Conservation (phyloP, 1,140 invertebrate species). For the Drosophila obscura region DNA sequence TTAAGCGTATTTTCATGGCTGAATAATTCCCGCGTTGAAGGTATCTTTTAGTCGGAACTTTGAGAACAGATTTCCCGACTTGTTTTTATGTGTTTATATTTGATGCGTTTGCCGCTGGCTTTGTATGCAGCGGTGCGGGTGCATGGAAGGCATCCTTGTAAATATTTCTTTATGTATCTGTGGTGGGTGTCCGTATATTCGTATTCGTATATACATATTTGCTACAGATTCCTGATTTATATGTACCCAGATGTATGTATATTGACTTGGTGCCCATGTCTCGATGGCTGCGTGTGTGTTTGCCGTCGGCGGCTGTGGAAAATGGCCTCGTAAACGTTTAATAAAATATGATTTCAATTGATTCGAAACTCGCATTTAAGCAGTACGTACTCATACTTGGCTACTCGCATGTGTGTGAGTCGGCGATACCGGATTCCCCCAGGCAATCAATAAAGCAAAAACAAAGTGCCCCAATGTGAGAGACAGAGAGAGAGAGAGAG, state of each 20-base stretch:
- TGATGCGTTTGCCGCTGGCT: constrained; percentile 59
- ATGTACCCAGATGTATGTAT: not conserved
- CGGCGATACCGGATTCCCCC: constrained; percentile 9
- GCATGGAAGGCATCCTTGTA: constrained; percentile 60
- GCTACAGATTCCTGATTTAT: constrained; percentile 18
- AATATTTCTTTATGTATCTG: constrained; percentile 62
- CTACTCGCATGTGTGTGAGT: constrained; percentile 1
- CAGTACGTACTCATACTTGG: constrained; percentile 45
- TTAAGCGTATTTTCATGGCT: not conserved
- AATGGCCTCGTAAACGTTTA: constrained; percentile 78
- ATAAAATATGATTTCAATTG: constrained; percentile 81
- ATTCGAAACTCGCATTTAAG: constrained; percentile 75
- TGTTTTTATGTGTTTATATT: constrained; percentile 69
- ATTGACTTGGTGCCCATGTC: not conserved
- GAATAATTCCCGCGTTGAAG: not conserved
- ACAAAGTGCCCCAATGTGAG: constrained; percentile 40
- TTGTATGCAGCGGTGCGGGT: constrained; percentile 24
- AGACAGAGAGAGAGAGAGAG: constrained; percentile 8
- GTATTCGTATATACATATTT: not conserved
- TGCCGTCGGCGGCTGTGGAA: constrained; percentile 63
- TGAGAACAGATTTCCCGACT: too few species aligned
- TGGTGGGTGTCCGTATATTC: constrained; percentile 1
- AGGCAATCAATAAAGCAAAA: constrained; percentile 75
- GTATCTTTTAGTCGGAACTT: too few species aligned
- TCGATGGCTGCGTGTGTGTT: constrained; percentile 1